Evolutionary conservation across 2,888 invertebrate genomes (phyloP).

Genomic region (Microdon myrmicae): DNA sequence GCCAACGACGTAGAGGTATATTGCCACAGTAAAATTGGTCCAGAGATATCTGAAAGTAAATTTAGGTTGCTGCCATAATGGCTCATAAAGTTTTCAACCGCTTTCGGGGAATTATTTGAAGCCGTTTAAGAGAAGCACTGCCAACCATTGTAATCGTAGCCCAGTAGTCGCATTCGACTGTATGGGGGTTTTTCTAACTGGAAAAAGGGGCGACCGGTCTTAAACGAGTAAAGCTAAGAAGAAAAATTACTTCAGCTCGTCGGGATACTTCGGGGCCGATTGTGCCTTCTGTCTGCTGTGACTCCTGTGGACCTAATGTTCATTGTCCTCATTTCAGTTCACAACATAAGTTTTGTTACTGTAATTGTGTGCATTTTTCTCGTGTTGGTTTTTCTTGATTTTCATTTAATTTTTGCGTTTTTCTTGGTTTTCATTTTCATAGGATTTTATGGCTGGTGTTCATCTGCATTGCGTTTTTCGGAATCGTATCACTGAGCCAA

Average conservation of each 20-base stretch:
- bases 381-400: conserved; percentile 2
- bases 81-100: conserved; percentile 61
- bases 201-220: too few species aligned
- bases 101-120: conserved; percentile 31
- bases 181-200: too few species aligned
- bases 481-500: conserved; percentile 70
- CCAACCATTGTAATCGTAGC: too few species aligned
- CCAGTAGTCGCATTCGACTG: too few species aligned
- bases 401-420: conserved; percentile 1
- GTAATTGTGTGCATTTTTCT: conserved; percentile 20
- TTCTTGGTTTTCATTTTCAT: conserved; percentile 35
- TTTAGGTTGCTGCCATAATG: conserved; percentile 61
- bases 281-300: conserved; percentile 1
- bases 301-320: neutral
- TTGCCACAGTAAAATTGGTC: conserved; percentile 29
- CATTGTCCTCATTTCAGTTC: conserved; percentile 30
- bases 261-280: neutral
- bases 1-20: too few species aligned
- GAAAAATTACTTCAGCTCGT: conserved; percentile 24
- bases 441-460: conserved; percentile 72
- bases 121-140: conserved; percentile 19
- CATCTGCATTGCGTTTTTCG: conserved; percentile 70
- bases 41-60: conserved; percentile 42
- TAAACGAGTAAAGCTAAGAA: conserved; percentile 35
- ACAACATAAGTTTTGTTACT: conserved; percentile 11